Evolutionary conservation across 2,113 vertebrate species (phyloP).

Genomic region (Charina bottae): DNA sequence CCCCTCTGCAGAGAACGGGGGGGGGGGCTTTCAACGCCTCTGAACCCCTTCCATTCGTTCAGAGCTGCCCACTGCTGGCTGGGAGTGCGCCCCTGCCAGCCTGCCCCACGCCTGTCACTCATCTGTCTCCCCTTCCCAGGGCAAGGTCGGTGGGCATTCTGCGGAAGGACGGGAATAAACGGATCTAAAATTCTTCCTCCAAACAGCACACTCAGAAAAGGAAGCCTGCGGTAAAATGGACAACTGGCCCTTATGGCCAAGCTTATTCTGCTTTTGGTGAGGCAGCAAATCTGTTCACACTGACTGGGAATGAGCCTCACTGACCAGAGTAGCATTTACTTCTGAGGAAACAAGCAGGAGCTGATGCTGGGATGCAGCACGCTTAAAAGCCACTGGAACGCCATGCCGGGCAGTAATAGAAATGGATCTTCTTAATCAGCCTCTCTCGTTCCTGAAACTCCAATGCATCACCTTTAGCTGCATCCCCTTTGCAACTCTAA

Average conservation of each 20-base stretch:
- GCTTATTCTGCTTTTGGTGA: background rate
- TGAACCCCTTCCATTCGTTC: background rate
- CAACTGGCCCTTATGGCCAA: too few relatives aligned
- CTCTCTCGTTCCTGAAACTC: background rate
- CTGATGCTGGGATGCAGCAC: too few relatives aligned
- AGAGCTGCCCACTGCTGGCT: background rate
- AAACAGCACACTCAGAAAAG: background rate
- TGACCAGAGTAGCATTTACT: background rate
- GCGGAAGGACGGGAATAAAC: background rate
- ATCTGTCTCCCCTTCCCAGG: background rate
- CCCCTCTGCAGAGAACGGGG: background rate
- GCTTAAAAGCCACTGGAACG: too few relatives aligned
- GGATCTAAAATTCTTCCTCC: background rate
- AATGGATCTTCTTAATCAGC: background rate
- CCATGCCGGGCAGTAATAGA: background rate
- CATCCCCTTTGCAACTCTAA: too few relatives aligned
- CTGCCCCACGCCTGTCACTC: background rate
- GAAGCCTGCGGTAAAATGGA: too few relatives aligned
- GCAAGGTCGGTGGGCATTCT: background rate
- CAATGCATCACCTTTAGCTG: too few relatives aligned
- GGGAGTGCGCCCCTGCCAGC: too few relatives aligned
- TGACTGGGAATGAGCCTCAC: background rate
- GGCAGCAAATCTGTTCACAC: background rate
- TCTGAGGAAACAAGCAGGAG: too few relatives aligned
- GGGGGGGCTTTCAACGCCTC: background rate